Conservation (phyloP, 2,797 vertebrate genomes). For the Manis pentadactyla region DNA sequence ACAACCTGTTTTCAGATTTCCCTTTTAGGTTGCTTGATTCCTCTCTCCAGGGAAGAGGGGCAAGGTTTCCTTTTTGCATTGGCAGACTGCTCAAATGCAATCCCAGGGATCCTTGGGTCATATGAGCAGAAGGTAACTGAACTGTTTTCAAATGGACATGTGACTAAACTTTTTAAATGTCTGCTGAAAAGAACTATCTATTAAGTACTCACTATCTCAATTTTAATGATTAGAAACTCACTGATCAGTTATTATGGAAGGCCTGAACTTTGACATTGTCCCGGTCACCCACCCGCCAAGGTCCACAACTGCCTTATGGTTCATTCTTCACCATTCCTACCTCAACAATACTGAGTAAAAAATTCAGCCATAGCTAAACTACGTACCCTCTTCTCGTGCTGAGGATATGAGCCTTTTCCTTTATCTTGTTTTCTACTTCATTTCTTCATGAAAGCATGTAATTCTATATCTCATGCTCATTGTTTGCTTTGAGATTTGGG, state of each 20-base stretch:
- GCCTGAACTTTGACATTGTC: background rate
- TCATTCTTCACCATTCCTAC: background rate
- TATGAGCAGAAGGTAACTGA: background rate
- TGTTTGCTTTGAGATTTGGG: background rate
- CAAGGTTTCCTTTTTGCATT: background rate
- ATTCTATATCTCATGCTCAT: background rate
- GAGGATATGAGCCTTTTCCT: background rate
- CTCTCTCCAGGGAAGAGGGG: background rate
- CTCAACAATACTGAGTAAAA: background rate
- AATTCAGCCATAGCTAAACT: background rate
- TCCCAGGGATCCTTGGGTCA: background rate
- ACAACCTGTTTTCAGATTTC: constrained; percentile 37
- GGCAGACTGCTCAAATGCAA: background rate
- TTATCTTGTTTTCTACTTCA: background rate
- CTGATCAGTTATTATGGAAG: background rate
- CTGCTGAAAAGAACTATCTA: background rate
- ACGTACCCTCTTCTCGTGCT: background rate
- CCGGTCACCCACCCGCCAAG: background rate
- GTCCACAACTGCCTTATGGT: background rate
- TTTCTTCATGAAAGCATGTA: background rate
- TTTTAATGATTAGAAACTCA: background rate
- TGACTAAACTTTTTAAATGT: constrained; percentile 12
- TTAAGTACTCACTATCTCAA: background rate
- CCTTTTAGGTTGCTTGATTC: background rate
- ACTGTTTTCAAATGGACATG: background rate